A percentile compares a stretch with the other conserved stretches of the same genome.
Evolutionary conservation across 2,888 invertebrate genomes (phyloP).

Genomic region (Hylaea fasciaria): DNA sequence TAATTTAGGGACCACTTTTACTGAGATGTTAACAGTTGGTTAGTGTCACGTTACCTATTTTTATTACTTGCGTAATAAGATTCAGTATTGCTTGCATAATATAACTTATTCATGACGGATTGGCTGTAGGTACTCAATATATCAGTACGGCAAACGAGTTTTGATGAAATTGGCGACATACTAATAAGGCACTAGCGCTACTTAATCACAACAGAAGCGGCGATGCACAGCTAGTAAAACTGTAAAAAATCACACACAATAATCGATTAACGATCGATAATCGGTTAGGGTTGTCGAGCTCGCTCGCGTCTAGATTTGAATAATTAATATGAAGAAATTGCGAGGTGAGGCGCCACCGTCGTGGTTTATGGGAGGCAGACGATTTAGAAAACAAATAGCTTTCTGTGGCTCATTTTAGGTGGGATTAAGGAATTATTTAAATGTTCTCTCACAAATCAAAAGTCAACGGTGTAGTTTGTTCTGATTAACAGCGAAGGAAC

Average conservation of each 20-base stretch:
- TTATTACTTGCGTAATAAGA: too few species aligned
- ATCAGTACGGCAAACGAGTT: too few species aligned
- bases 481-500: not conserved
- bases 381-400: slow-evolving; percentile 36
- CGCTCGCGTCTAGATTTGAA: slow-evolving; percentile 19
- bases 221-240: too few species aligned
- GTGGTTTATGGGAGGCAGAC: slow-evolving; percentile 32
- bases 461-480: slow-evolving; percentile 23
- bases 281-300: slow-evolving; percentile 14
- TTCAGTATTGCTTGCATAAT: too few species aligned
- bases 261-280: slow-evolving; percentile 6
- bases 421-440: slow-evolving; percentile 32
- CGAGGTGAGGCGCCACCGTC: slow-evolving; percentile 22
- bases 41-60: not conserved
- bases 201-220: too few species aligned
- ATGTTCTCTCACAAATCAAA: slow-evolving; percentile 28
- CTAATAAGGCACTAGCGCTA: too few species aligned
- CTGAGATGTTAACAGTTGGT: slow-evolving; percentile 13
- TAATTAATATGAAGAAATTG: slow-evolving; percentile 37
- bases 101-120: too few species aligned
- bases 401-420: slow-evolving; percentile 27
- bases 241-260: not conserved
- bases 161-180: too few species aligned
- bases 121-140: too few species aligned
- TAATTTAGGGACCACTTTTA: slow-evolving; percentile 19